Conservation (phyloP, 2,113 vertebrate genomes). For the Tachycineta bicolor region DNA sequence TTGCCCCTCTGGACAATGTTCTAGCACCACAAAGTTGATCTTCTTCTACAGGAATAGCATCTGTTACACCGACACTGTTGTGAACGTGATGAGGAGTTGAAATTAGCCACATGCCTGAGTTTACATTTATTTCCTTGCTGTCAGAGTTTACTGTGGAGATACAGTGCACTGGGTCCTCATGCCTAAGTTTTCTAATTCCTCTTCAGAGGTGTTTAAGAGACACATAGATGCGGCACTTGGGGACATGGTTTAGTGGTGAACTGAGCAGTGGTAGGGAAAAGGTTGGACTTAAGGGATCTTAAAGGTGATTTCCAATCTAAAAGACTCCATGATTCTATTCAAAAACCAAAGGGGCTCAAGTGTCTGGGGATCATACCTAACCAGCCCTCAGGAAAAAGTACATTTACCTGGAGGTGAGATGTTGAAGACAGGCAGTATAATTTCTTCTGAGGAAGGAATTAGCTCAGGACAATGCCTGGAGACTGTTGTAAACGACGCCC, state of each 20-base stretch:
- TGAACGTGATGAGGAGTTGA: background rate
- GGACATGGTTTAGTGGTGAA: background rate
- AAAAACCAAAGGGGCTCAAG: background rate
- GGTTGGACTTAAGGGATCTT: background rate
- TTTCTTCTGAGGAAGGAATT: background rate
- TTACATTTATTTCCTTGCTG: background rate
- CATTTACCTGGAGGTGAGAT: background rate
- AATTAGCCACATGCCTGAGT: background rate
- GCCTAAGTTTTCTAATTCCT: background rate
- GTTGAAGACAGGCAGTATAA: background rate
- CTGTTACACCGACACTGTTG: background rate
- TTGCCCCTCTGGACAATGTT: background rate
- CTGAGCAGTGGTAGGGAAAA: background rate
- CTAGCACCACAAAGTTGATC: background rate
- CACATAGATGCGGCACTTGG: background rate
- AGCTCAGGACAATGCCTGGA: background rate
- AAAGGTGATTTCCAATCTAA: background rate
- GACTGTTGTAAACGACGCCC: background rate
- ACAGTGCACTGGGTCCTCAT: background rate
- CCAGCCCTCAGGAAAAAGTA: background rate
- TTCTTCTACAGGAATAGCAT: background rate
- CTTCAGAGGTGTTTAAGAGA: background rate
- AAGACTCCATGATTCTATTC: background rate
- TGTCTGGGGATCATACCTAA: background rate
- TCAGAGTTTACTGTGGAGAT: background rate